phyloP scores from a whole-genome alignment of 2,113 vertebrate species.

The Tetrao urogallus region DNA sequence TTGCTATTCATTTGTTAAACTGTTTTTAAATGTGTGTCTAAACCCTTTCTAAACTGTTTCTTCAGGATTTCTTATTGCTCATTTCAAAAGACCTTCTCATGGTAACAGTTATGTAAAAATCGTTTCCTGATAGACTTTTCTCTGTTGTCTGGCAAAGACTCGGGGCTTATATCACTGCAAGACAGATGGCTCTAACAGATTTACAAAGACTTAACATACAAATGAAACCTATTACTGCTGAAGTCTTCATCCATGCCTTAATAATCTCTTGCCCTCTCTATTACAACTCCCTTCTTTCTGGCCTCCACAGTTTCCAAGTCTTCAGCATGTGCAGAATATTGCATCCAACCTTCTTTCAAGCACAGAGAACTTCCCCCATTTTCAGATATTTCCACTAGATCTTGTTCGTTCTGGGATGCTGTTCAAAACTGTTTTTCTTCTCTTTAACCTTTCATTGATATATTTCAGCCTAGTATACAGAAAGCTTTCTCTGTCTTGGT shows the following conservation, averaged over 20 bases:
- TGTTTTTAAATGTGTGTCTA: constrained; percentile 33
- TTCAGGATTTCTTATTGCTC: constrained; percentile 63
- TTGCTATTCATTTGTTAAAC: constrained; percentile 40
- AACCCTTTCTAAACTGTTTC: constrained; percentile 49
- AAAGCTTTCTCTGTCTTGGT: not conserved
- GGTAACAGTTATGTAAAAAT: constrained; percentile 71
- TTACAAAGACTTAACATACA: constrained; percentile 58
- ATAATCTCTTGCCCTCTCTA: constrained; percentile 58
- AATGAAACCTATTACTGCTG: constrained; percentile 67
- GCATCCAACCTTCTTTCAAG: constrained; percentile 42
- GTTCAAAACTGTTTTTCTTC: constrained; percentile 28
- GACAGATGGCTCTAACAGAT: constrained; percentile 70
- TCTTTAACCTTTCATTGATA: constrained; percentile 26
- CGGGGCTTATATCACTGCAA: constrained; percentile 61
- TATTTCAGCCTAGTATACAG: not conserved
- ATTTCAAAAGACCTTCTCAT: constrained; percentile 61
- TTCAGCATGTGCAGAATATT: constrained; percentile 39
- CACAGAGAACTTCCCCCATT: constrained; percentile 25
- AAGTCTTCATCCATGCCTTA: constrained; percentile 68
- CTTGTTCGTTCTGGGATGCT: constrained; percentile 24
- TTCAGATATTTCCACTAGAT: constrained; percentile 56
- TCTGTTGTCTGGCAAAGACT: constrained; percentile 66
- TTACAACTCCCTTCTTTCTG: constrained; percentile 53
- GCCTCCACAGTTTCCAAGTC: constrained; percentile 48
- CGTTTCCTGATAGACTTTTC: constrained; percentile 67